Conservation (phyloP, 1,140 invertebrate species). For the Temnothorax longispinosus region DNA sequence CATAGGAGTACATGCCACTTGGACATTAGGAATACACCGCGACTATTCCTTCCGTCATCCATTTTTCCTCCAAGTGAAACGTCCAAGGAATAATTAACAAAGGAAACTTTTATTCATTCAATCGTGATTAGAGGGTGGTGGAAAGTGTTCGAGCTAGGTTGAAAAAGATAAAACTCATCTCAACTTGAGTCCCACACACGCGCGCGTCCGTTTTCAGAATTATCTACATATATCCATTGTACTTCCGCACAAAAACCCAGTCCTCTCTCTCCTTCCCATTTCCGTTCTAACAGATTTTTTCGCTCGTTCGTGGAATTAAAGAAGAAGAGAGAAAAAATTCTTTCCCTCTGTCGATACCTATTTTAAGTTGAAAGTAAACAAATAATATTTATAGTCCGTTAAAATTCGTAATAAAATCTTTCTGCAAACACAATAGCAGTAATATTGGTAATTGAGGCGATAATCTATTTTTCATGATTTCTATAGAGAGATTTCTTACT, state of each 20-base stretch:
- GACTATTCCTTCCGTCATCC: conserved; percentile 41
- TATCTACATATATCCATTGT: conserved; percentile 25
- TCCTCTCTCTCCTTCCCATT: not conserved
- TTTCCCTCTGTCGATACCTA: not conserved
- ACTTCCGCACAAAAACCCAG: conserved; percentile 42
- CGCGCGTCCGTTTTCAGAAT: conserved; percentile 11
- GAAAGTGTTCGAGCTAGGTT: not conserved
- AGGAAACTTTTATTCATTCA: conserved; percentile 82
- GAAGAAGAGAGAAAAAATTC: conserved; percentile 10
- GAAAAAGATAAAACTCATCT: conserved; percentile 76
- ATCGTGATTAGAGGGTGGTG: conserved; percentile 25
- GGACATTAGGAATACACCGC: not conserved
- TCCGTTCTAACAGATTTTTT: not conserved
- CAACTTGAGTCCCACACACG: conserved; percentile 36
- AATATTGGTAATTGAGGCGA: not conserved
- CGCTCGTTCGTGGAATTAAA: conserved; percentile 2
- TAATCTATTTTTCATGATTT: not conserved
- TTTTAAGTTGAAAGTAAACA: conserved; percentile 33
- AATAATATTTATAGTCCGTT: not conserved
- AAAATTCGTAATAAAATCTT: not conserved
- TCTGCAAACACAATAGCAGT: not conserved
- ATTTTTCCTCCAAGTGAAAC: conserved; percentile 66
- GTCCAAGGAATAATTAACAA: conserved; percentile 78
- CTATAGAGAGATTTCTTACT: not conserved
- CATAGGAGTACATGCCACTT: not conserved